Evolutionary conservation across 2,113 vertebrate species (phyloP), one percentile per base, ranked within the genome.

Genomic region (Scophthalmus maximus): DNA sequence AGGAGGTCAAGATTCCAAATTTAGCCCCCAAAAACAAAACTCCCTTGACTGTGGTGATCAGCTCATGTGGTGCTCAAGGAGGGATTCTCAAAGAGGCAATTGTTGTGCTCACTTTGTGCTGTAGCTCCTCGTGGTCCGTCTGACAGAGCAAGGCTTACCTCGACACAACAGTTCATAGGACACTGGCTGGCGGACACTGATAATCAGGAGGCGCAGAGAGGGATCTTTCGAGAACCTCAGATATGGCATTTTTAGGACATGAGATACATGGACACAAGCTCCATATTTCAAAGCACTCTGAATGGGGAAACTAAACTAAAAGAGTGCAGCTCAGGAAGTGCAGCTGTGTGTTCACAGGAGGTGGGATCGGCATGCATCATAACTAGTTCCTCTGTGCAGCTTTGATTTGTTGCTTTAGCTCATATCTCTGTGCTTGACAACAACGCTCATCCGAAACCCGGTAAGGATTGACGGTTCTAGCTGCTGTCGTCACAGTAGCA

Each of bases 31-130:
- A 55, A 34, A 80, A 83, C 73, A 59, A 81, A 70, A 73, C 73
- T n/a, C n/a, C 4, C 11, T n/a, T 46, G 36, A 77, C 78, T 85
- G 65, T 65, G 69, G 46, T 47, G 47, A 68, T 80, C 50, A 32
- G 49, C 64, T 71, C 66, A 76, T 76, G 38, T 5, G 6, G 1
- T 36, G 6, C 50, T 74, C 5, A 36, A 75, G 79, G n/a, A 79
- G 69, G 81, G 78, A 62, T 50, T 68, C 52, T 90, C 64, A 87
- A 84, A 78, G 78, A 61, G 68, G 6, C 26, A 1, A 78, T 79
- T 87, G 83, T 86, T 85, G 22, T 15, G 65, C 20, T 78, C 25
- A 20, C 66, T 17, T 79, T 76, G n/a, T n/a, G n/a, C n/a, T 65
- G 40, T 63, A 22, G 36, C 11, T 49, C 47, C 73, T 74, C 40